Conservation (phyloP, 2,888 invertebrate genomes). For the Dione juno region DNA sequence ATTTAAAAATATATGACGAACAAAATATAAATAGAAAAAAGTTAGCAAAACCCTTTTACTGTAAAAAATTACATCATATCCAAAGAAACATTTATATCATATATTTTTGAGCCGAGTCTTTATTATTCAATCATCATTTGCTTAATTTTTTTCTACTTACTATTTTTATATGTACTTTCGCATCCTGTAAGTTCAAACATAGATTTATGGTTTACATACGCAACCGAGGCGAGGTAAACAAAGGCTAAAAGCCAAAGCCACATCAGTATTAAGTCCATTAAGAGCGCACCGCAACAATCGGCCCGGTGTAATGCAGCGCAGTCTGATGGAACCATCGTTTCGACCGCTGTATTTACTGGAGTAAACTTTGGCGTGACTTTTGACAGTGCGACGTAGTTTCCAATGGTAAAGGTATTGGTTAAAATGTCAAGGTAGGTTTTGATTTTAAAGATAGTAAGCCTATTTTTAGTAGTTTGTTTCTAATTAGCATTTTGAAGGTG, state of each 20-base stretch:
- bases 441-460: no score
- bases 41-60: neutral
- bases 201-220: slow-evolving; percentile 48
- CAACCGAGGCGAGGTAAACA: slow-evolving; percentile 69
- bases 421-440: neutral
- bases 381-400: slow-evolving; percentile 5
- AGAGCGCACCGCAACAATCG: slow-evolving; percentile 70
- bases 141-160: neutral
- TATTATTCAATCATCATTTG: no score
- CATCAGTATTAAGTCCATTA: slow-evolving; percentile 81
- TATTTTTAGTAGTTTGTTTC: no score
- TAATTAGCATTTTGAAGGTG: no score
- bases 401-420: slow-evolving; percentile 2
- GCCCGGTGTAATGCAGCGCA: slow-evolving; percentile 66
- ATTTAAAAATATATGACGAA: no score
- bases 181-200: slow-evolving; percentile 28
- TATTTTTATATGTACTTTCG: slow-evolving; percentile 3
- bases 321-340: slow-evolving; percentile 40
- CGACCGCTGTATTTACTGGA: slow-evolving; percentile 27
- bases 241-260: slow-evolving; percentile 80
- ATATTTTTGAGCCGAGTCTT: no score
- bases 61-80: neutral
- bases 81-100: slow-evolving; percentile 9
- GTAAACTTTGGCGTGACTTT: slow-evolving; percentile 22
- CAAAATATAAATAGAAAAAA: neutral